Percentiles rank a stretch among this genome's conserved stretches.
phyloP scores from a whole-genome alignment of 2,888 invertebrate genomes.

The Artemia sinica region DNA sequence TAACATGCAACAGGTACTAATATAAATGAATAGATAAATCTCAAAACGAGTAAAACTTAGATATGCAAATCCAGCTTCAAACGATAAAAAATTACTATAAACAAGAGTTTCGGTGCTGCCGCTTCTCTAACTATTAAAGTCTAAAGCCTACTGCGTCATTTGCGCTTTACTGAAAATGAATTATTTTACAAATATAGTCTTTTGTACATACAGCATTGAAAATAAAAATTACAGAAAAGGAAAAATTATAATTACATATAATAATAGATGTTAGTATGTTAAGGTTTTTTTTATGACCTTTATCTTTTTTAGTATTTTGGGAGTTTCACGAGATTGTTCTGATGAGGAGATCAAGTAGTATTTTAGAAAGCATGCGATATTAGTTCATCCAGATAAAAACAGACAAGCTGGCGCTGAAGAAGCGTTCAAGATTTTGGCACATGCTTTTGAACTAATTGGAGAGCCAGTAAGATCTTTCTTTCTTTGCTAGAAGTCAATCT shows the following conservation, averaged over 20 bases:
- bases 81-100: too few species aligned
- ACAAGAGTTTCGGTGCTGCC: not conserved
- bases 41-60: too few species aligned
- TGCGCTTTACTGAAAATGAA: not conserved
- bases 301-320: conserved; percentile 48
- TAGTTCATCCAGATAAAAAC: conserved; percentile 92
- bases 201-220: not conserved
- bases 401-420: conserved; percentile 87
- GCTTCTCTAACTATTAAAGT: not conserved
- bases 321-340: conserved; percentile 66
- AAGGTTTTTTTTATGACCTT: not conserved
- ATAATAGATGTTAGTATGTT: not conserved
- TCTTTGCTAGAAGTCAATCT: too few species aligned
- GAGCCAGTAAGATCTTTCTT: conserved; percentile 41
- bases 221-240: not conserved
- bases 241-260: not conserved
- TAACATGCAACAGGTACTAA: too few species aligned
- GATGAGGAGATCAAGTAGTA: conserved; percentile 88
- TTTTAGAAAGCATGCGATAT: conserved; percentile 77
- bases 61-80: too few species aligned
- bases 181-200: not conserved
- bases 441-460: conserved; percentile 85
- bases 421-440: conserved; percentile 84
- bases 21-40: too few species aligned
- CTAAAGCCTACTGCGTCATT: too few species aligned